Percentiles rank a stretch among this genome's conserved stretches.
phyloP scores from a whole-genome alignment of 2,113 vertebrate genomes.

The Neomonachus schauinslandi region DNA sequence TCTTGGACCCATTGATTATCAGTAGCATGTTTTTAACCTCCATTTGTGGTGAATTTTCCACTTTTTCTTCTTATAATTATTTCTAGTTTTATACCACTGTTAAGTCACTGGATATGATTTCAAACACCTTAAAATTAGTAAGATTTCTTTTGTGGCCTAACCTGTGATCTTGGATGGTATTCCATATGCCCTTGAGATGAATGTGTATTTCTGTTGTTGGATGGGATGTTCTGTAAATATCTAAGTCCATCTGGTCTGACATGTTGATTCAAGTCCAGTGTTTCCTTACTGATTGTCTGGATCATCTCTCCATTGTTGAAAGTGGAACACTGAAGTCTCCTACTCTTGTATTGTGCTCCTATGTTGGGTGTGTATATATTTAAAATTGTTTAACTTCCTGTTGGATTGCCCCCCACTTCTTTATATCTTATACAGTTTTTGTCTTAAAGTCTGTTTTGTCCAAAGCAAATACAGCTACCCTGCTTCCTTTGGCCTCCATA shows the following conservation, averaged over 20 bases:
- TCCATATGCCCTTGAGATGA: background rate
- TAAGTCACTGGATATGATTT: background rate
- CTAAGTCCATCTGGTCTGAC: background rate
- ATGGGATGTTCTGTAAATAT: background rate
- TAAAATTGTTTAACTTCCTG: background rate
- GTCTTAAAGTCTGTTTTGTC: background rate
- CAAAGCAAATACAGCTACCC: background rate
- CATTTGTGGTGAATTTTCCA: background rate
- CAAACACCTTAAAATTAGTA: background rate
- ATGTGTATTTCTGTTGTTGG: background rate
- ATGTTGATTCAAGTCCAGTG: background rate
- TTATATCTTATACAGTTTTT: background rate
- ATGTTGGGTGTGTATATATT: background rate
- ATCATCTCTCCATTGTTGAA: background rate
- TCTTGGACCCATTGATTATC: background rate
- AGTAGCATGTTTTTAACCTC: background rate
- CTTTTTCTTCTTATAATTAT: background rate
- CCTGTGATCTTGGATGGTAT: background rate
- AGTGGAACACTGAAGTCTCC: background rate
- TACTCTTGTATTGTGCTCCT: background rate
- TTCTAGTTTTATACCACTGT: background rate
- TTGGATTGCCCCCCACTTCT: background rate
- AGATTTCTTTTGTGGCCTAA: background rate
- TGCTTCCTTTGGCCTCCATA: background rate
- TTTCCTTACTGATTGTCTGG: background rate